Conservation (phyloP, 1,140 invertebrate genomes). For the Ostrea edulis region DNA sequence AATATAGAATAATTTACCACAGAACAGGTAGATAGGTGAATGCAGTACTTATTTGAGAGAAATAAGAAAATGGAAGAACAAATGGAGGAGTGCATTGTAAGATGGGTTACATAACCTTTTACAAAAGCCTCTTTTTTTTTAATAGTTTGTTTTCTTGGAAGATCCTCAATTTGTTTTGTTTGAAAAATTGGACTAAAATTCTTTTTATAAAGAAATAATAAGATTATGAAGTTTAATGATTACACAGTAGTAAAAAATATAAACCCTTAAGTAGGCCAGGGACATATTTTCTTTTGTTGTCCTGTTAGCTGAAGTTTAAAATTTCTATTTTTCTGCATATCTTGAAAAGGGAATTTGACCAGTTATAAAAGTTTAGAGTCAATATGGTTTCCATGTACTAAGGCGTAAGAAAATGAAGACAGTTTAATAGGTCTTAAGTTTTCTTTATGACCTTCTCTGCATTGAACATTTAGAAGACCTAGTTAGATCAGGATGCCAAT, state of each 20-base stretch:
- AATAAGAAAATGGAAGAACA: neutral
- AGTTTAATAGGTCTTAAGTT: neutral
- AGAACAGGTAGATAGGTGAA: neutral
- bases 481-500: neutral
- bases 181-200: slow-evolving; percentile 23
- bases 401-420: neutral
- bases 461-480: neutral
- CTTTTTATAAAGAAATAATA: slow-evolving; percentile 25
- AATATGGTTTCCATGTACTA: neutral
- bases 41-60: neutral
- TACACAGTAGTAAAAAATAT: neutral
- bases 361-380: neutral
- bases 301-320: neutral
- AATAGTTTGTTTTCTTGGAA: neutral
- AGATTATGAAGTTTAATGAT: slow-evolving; percentile 30
- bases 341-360: neutral
- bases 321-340: neutral
- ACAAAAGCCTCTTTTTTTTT: neutral
- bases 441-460: neutral
- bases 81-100: neutral
- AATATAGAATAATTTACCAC: slow-evolving; percentile 22
- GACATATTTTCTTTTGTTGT: slow-evolving; percentile 23
- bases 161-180: neutral
- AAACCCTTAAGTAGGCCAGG: neutral
- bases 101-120: neutral